Evolutionary conservation across 1,140 invertebrate species (phyloP).

Genomic region (Drosophila ironensis): DNA sequence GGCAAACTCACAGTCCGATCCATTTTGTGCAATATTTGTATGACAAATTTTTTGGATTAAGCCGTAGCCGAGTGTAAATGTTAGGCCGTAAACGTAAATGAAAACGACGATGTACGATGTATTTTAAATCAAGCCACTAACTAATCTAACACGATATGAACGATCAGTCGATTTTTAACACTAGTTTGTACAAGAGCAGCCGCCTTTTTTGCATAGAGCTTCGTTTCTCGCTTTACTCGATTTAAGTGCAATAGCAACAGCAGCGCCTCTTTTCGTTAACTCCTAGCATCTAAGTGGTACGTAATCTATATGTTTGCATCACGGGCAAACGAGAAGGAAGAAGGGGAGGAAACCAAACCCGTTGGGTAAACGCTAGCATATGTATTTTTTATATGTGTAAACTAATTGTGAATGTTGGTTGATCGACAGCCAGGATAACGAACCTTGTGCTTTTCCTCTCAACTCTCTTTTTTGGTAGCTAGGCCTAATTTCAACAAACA

Average conservation of each 20-base stretch:
- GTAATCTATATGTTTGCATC: slow-evolving; percentile 6
- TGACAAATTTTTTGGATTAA: slow-evolving; percentile 78
- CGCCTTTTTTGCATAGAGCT: slow-evolving; percentile 78
- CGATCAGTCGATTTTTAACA: slow-evolving; percentile 66
- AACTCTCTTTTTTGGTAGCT: slow-evolving; percentile 71
- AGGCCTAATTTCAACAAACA: slow-evolving; percentile 76
- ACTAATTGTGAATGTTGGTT: slow-evolving; percentile 70
- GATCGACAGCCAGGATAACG: slow-evolving; percentile 23
- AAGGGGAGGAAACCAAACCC: too few relatives aligned
- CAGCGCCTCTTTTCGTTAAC: slow-evolving; percentile 67
- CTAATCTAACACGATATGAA: slow-evolving; percentile 28
- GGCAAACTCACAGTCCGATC: slow-evolving; percentile 74
- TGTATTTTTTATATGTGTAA: slow-evolving; percentile 76
- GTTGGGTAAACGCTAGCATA: slow-evolving; percentile 65
- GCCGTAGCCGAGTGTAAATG: slow-evolving; percentile 63
- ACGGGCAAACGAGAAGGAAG: slow-evolving; percentile 18
- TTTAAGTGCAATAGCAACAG: slow-evolving; percentile 73
- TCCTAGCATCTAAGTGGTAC: slow-evolving; percentile 36
- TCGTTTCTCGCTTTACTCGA: slow-evolving; percentile 71
- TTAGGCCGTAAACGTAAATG: slow-evolving; percentile 54
- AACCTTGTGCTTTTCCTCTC: slow-evolving; percentile 74
- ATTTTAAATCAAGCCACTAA: slow-evolving; percentile 36
- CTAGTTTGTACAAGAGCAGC: slow-evolving; percentile 74
- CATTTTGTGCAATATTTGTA: slow-evolving; percentile 81
- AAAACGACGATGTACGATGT: slow-evolving; percentile 36